These are phyloP conservation scores for Gavialis gangeticus DNA, from an alignment of 2,113 vertebrate genomes.

Conservation along the genomic window DNA sequence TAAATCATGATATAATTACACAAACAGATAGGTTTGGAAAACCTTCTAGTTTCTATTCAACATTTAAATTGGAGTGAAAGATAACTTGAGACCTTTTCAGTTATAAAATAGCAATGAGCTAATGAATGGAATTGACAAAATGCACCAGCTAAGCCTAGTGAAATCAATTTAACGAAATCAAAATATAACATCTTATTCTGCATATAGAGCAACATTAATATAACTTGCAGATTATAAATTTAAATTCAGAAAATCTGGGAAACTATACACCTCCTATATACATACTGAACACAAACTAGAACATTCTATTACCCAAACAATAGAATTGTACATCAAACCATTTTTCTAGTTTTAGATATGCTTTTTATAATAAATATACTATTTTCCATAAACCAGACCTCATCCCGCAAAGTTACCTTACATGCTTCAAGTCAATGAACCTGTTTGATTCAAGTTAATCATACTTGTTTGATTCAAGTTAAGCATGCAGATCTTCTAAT, in stretches of 20 bases:
- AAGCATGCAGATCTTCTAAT: too few relatives aligned
- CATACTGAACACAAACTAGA: not conserved
- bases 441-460: too few relatives aligned
- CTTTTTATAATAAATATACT: not conserved
- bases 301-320: not conserved
- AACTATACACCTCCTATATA: not conserved
- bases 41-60: not conserved
- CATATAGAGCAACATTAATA: not conserved
- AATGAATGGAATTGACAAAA: not conserved
- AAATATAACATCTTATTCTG: not conserved
- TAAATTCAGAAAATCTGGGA: not conserved
- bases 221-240: not conserved
- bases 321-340: not conserved
- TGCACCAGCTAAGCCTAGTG: not conserved
- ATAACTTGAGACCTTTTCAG: not conserved
- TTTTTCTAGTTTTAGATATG: not conserved
- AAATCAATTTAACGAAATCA: not conserved
- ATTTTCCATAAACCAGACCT: too few relatives aligned
- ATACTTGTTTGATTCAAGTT: too few relatives aligned
- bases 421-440: too few relatives aligned
- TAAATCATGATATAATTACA: conserved; percentile 58
- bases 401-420: too few relatives aligned
- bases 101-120: not conserved
- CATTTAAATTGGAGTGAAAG: conserved; percentile 14
- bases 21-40: conserved; percentile 44